Percentiles rank a stretch among this genome's conserved stretches.
Conservation (phyloP, 2,797 vertebrate species). For the Rhadinocentrus ornatus region DNA sequence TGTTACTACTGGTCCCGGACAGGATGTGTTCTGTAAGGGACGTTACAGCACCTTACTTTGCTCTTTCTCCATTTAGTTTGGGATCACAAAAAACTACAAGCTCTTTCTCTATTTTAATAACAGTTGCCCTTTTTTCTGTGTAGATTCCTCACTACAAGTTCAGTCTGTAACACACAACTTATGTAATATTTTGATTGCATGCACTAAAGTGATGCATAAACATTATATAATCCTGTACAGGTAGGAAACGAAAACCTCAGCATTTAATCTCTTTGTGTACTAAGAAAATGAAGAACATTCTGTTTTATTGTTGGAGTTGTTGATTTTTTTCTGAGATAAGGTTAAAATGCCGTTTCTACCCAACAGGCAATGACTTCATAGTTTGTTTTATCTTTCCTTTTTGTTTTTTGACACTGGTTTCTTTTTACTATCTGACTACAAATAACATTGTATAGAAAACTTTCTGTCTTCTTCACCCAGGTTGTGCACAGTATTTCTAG, state of each 20-base stretch:
- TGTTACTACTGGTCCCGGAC: constrained; percentile 56
- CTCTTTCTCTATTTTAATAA: neutral
- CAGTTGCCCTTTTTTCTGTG: neutral
- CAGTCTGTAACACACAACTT: too few relatives aligned
- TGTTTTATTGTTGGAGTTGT: constrained; percentile 10
- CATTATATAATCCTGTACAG: neutral
- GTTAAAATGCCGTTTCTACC: constrained; percentile 21
- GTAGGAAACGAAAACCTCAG: neutral
- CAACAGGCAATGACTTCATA: neutral
- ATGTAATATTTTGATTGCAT: neutral
- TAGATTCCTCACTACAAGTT: neutral
- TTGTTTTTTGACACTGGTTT: neutral
- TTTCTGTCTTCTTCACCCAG: constrained; percentile 4
- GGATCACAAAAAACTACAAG: constrained; percentile 2
- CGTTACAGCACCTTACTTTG: constrained; percentile 21
- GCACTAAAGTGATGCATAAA: neutral
- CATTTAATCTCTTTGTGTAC: neutral
- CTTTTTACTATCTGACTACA: constrained; percentile 2
- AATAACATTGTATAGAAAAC: neutral
- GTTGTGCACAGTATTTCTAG: constrained; percentile 2
- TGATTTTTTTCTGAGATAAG: constrained; percentile 19
- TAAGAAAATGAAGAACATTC: neutral
- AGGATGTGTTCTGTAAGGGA: constrained; percentile 64
- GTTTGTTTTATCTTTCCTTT: neutral
- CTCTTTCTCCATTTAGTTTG: constrained; percentile 12